These are phyloP conservation scores for Potamarius usumacintae DNA, from an alignment of 2,113 vertebrate genomes.

Conservation along the genomic window DNA sequence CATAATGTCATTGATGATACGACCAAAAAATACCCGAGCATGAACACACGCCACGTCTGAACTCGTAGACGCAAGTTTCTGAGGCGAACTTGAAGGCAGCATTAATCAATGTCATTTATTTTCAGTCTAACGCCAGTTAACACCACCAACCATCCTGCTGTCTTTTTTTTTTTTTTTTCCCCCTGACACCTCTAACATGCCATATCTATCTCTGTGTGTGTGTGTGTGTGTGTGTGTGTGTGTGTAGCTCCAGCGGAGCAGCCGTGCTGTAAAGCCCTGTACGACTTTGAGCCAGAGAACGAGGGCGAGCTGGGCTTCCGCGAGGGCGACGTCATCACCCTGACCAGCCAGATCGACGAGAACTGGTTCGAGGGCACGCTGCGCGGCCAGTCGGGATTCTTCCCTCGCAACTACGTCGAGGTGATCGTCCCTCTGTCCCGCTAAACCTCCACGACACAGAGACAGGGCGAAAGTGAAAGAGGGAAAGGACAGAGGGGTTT, in stretches of 20 bases:
- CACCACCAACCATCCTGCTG: neutral
- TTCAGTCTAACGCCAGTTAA: neutral
- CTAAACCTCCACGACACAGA: slow-evolving; percentile 66
- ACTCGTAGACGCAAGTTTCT: neutral
- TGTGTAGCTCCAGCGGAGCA: slow-evolving; percentile 80
- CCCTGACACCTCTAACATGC: neutral
- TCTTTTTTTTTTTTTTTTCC: neutral
- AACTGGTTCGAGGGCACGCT: slow-evolving; percentile 99
- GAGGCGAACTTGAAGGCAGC: neutral
- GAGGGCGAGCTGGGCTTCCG: slow-evolving; percentile 95
- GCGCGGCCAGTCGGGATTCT: slow-evolving; percentile 92
- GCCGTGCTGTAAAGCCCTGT: slow-evolving; percentile 93
- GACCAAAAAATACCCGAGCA: no score
- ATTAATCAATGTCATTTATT: neutral
- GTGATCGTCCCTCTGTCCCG: slow-evolving; percentile 90
- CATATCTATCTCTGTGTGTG: neutral
- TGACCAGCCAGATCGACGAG: slow-evolving; percentile 98
- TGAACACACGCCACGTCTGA: neutral
- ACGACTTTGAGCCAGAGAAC: slow-evolving; percentile 96
- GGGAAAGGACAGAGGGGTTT: slow-evolving; percentile 44
- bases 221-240: neutral
- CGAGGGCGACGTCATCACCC: slow-evolving; percentile 93
- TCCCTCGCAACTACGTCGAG: slow-evolving; percentile 97
- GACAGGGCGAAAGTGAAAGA: neutral
- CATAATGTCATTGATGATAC: neutral